Evolutionary conservation across 2,113 vertebrate species (phyloP), one percentile per base, ranked within the genome.

Genomic region (Miniopterus natalensis): DNA sequence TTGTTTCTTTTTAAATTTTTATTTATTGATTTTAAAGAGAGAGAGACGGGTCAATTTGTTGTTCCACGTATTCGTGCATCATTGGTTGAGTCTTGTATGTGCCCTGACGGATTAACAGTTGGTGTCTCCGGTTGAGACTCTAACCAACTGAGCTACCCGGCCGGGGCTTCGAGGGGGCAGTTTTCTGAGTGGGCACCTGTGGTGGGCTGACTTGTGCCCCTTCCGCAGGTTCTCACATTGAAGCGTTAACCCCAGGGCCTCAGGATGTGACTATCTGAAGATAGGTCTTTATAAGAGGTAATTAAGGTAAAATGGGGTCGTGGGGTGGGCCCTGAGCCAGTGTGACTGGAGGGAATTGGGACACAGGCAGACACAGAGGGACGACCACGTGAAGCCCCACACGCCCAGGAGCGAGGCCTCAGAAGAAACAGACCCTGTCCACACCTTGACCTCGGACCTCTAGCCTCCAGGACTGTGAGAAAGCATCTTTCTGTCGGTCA

Each of bases 311-410:
- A 40, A 40, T 10, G 15, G 71, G 61, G 36, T 66, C 17, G 15
- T 40, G 25, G 65, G 9, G 25, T 5, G 17, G 71, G 45, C 12
- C 6, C 29, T 73, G 18, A 55, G 9, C 57, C 53, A 4, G 3
- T 4, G 21, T 21, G 51, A 21, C 73, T 3, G 42, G 8, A 66
- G 12, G 53, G 20, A 40, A 29, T 0, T 0, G 31, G 79, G 27
- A 53, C 59, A 42, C 1, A 55, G 80, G 13, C 2, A 9, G 66
- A 65, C 42, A 8, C 36, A 15, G 45, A 21, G 78, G 27, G 36
- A 27, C 45, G 15, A 23, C 57, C 21, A 6, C 0, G 0, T 0
- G 8, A 90, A 31, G 21, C n/a, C n/a, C 31, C 18, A 21, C 40
- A 21, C 25, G 31, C 40, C 36, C 12, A 18, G 7, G 7, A 49